Evolutionary conservation across 2,797 vertebrate species (phyloP).

Genomic region (Lophius americanus): DNA sequence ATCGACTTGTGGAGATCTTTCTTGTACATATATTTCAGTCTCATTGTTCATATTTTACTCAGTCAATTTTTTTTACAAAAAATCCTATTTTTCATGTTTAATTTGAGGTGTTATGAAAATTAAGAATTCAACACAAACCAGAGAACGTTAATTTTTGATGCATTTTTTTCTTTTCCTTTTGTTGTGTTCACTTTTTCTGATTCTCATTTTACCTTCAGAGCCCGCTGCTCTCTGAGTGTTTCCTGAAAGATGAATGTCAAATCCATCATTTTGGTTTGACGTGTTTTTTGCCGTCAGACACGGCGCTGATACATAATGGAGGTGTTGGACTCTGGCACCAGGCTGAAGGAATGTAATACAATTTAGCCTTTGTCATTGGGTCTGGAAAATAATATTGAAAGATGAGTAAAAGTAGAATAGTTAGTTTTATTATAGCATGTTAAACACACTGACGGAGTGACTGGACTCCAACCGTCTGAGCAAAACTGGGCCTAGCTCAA

Average conservation of each 20-base stretch:
- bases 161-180: not conserved
- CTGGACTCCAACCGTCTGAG: constrained; percentile 43
- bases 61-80: no score
- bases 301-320: not conserved
- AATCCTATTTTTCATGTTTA: no score
- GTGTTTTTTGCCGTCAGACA: not conserved
- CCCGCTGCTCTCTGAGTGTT: not conserved
- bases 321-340: not conserved
- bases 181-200: not conserved
- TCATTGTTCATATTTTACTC: no score
- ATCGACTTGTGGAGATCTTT: no score
- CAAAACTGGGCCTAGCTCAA: constrained; percentile 53
- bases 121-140: not conserved
- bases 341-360: constrained; percentile 7
- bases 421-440: constrained; percentile 54
- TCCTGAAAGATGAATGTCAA: not conserved
- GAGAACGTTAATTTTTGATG: not conserved
- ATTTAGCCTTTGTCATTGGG: constrained; percentile 24
- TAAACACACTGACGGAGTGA: constrained; percentile 56
- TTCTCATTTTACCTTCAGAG: not conserved
- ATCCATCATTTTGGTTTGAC: constrained; percentile 4
- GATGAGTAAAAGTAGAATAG: constrained; percentile 26
- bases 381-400: constrained; percentile 37
- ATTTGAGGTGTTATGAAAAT: no score
- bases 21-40: no score